Percentiles rank a stretch among this genome's conserved stretches.
Evolutionary conservation across 2,113 vertebrate species (phyloP).

Genomic region (Anolis carolinensis): DNA sequence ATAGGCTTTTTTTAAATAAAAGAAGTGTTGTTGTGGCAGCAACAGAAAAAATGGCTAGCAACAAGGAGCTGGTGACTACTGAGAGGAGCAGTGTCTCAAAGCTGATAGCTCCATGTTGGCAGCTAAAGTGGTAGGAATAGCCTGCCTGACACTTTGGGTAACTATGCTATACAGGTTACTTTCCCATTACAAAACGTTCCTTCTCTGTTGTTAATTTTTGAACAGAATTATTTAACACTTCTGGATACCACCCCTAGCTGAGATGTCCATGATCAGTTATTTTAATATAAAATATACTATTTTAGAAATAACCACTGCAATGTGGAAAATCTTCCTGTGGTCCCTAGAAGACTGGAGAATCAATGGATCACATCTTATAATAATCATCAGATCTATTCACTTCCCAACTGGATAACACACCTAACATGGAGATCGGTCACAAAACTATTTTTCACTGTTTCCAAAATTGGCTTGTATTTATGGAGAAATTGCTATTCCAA

Average conservation of each 20-base stretch:
- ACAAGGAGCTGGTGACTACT: not conserved
- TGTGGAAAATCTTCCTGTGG: conserved; percentile 1
- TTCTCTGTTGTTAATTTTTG: too few relatives aligned
- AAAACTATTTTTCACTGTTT: not conserved
- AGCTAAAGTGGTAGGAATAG: not conserved
- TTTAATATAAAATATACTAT: not conserved
- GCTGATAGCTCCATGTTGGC: not conserved
- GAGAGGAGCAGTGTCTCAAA: not conserved
- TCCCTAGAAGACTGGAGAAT: not conserved
- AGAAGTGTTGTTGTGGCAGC: not conserved
- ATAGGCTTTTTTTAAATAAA: not conserved
- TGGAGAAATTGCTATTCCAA: not conserved
- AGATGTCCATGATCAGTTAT: not conserved
- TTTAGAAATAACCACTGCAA: not conserved
- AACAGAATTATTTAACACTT: not conserved
- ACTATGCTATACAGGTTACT: not conserved
- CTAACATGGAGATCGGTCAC: not conserved
- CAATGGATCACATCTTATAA: not conserved
- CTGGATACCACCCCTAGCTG: not conserved
- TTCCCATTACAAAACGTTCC: not conserved
- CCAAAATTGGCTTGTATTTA: not conserved
- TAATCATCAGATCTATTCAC: not conserved
- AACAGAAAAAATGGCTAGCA: not conserved
- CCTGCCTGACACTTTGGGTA: not conserved
- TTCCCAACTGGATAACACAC: not conserved